A percentile compares a stretch with the other conserved stretches of the same genome.
These are phyloP conservation scores for Fregata magnificens DNA, from an alignment of 2,113 vertebrate species.

Conservation along the genomic window DNA sequence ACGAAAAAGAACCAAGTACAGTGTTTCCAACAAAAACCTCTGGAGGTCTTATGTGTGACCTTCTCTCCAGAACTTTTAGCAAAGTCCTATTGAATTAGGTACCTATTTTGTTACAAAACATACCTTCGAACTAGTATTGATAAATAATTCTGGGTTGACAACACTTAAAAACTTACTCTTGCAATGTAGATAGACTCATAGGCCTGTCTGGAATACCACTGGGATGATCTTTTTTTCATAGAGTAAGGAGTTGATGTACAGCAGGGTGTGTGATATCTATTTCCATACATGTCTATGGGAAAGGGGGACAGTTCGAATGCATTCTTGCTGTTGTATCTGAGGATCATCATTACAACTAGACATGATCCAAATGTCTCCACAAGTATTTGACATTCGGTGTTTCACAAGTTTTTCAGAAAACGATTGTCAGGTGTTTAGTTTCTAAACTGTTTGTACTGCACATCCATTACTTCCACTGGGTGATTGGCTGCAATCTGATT, in stretches of 20 bases:
- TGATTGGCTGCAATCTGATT: neutral
- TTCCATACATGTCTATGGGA: neutral
- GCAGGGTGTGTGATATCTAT: neutral
- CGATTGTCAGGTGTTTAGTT: neutral
- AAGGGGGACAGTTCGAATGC: neutral
- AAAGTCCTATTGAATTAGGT: neutral
- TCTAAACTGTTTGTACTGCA: neutral
- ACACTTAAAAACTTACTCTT: neutral
- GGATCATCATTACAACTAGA: neutral
- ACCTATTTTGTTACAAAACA: neutral
- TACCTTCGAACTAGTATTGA: neutral
- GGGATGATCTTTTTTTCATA: neutral
- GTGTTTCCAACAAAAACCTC: constrained; percentile 12
- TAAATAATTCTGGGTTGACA: neutral
- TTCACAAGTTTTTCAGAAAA: neutral
- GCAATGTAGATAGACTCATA: neutral
- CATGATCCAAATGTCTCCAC: neutral
- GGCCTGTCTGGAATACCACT: neutral
- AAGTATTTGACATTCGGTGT: neutral
- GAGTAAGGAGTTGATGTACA: neutral
- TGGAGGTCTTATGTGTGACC: constrained; percentile 17
- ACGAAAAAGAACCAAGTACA: neutral
- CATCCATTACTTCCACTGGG: neutral
- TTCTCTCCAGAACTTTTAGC: constrained; percentile 16
- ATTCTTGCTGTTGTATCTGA: neutral